Evolutionary conservation across 2,113 vertebrate genomes (phyloP), one percentile per base, ranked within the genome.

Genomic region (Mormyrus lacerda): DNA sequence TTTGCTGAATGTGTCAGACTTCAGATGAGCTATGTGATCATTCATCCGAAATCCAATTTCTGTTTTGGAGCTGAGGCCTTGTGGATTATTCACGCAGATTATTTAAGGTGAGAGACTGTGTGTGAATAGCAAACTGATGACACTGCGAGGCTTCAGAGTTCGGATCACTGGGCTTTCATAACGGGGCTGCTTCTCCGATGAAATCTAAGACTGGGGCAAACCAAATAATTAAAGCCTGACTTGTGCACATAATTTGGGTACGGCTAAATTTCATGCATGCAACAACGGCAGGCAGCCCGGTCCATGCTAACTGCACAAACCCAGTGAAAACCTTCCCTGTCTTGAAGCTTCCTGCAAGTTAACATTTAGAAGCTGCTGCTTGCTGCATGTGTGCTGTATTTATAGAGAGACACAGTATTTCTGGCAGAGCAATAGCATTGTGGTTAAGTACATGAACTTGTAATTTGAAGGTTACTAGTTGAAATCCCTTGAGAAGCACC

Each of bases 41-140:
- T 90, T 91, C 89, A 91, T 90, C 89, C 90, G 48, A 92, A 92
- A 92, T 92, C 89, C 90, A 91, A 90, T 91, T 89, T 92, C 88
- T 90, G 47, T 85, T 90, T 42, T 55, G 82, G 86, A 91, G 90
- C 89, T 82, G 48, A 65, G 85, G 83, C 89, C 87, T 89, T 87
- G 58, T 88, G 90, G 50, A 82, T 91, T 88, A 76, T 91, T 88
- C 89, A 50, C 85, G 87, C 88, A 90, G 86, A 92, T 92, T 90
- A 90, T 89, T 89, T 87, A 88, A 85, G 44, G 45, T 79, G 87
- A 92, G 92, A 89, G 88, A 85, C 91, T 58, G 88, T 50, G 73
- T 73, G 84, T 51, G 88, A 89, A 84, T 47, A 73, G 86, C 27
- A 89, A 89, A 91, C 76, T 90, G 90, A 91, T 89, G 90, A 91